These are phyloP conservation scores for Rhinophrynus dorsalis DNA, from an alignment of 2,797 vertebrate species.

Conservation along the genomic window DNA sequence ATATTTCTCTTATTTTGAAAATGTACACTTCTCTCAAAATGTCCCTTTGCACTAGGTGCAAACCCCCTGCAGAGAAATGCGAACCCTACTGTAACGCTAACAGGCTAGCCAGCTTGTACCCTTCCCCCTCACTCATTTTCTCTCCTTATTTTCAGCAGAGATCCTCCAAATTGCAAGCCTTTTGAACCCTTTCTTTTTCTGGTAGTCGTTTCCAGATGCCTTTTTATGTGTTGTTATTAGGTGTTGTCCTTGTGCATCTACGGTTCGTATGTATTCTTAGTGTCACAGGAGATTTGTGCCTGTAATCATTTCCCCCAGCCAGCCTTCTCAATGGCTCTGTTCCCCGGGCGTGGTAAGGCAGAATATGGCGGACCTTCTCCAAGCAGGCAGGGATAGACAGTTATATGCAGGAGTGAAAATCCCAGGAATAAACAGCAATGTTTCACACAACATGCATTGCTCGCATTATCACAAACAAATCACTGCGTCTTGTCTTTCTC, in stretches of 20 bases:
- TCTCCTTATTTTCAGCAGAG: neutral
- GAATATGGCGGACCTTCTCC: slow-evolving; percentile 86
- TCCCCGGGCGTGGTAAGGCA: slow-evolving; percentile 80
- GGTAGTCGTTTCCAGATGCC: neutral
- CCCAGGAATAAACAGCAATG: slow-evolving; percentile 49
- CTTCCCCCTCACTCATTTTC: slow-evolving; percentile 33
- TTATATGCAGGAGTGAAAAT: slow-evolving; percentile 59
- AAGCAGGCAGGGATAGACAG: slow-evolving; percentile 52
- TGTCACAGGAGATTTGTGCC: slow-evolving; percentile 3
- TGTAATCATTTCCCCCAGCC: slow-evolving; percentile 13
- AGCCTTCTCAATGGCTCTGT: slow-evolving; percentile 59
- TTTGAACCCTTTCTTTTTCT: neutral
- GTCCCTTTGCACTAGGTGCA: neutral
- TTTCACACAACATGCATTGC: neutral
- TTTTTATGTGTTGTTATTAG: neutral
- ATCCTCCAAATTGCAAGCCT: neutral
- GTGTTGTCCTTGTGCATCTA: neutral
- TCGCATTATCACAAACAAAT: slow-evolving; percentile 3
- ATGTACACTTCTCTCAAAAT: neutral
- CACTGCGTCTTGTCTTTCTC: slow-evolving; percentile 7
- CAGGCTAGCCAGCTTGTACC: slow-evolving; percentile 4
- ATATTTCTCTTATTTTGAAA: neutral
- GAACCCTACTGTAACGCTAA: neutral
- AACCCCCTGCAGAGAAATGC: neutral
- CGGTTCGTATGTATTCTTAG: neutral